A percentile compares a stretch with the other conserved stretches of the same genome.
phyloP scores from a whole-genome alignment of 2,113 vertebrate species.

The Pomatostomus ruficeps region DNA sequence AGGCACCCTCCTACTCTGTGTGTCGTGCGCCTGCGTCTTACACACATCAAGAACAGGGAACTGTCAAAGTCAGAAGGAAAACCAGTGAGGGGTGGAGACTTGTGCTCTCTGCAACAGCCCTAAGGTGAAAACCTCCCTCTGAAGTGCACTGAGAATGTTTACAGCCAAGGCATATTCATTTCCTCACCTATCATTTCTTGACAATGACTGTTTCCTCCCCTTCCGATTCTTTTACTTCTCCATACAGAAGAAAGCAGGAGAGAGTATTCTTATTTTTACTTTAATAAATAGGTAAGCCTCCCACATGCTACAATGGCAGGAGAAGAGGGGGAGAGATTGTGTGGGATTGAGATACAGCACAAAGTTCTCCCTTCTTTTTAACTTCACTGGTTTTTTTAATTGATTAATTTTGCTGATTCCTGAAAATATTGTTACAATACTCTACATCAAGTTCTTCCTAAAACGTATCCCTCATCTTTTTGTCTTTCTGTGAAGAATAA shows the following conservation, averaged over 20 bases:
- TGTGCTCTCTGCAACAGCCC: background rate
- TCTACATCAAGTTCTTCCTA: background rate
- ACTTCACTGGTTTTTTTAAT: background rate
- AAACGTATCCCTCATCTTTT: constrained; percentile 18
- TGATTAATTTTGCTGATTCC: background rate
- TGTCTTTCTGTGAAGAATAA: constrained; percentile 38
- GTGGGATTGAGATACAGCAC: background rate
- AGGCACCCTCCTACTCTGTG: background rate
- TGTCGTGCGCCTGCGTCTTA: background rate
- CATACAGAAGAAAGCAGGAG: background rate
- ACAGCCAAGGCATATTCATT: background rate
- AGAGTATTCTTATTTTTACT: background rate
- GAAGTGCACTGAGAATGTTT: background rate
- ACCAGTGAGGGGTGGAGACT: background rate
- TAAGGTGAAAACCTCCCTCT: background rate
- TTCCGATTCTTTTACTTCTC: background rate
- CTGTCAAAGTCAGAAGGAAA: background rate
- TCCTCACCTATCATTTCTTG: background rate
- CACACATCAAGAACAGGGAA: background rate
- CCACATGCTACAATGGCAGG: background rate
- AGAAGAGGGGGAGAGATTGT: background rate
- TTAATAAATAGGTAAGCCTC: background rate
- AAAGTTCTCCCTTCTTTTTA: background rate
- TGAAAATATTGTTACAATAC: background rate
- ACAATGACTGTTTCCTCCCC: background rate